Percentiles rank a stretch among this genome's conserved stretches.
Evolutionary conservation across 2,797 vertebrate species (phyloP).

Genomic region (Myripristis jacobus): DNA sequence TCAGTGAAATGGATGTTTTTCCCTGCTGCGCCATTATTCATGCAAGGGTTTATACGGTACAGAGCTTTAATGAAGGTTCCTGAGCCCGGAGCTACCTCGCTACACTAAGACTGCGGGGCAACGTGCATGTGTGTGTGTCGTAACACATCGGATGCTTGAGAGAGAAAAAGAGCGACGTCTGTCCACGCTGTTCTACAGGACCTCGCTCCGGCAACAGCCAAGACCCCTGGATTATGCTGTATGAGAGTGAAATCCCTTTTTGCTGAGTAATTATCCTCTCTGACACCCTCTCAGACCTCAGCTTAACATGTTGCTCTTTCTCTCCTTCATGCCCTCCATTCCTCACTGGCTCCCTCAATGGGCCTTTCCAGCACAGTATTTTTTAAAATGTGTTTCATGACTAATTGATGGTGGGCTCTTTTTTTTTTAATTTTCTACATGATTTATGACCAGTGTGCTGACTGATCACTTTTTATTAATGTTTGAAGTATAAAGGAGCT

Average conservation of each 20-base stretch:
- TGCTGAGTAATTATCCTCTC: slow-evolving; percentile 62
- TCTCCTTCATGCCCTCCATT: slow-evolving; percentile 13
- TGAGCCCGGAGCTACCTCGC: slow-evolving; percentile 17
- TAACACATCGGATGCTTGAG: not conserved
- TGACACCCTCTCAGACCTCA: slow-evolving; percentile 44
- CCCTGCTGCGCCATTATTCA: slow-evolving; percentile 27
- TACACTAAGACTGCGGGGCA: not conserved
- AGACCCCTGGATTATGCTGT: slow-evolving; percentile 39
- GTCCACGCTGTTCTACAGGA: slow-evolving; percentile 28
- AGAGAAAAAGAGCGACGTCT: slow-evolving; percentile 3
- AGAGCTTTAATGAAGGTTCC: slow-evolving; percentile 23
- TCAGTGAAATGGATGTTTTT: slow-evolving; percentile 17
- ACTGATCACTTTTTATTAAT: slow-evolving; percentile 23
- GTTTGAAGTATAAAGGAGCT: slow-evolving; percentile 3
- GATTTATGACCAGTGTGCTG: slow-evolving; percentile 31
- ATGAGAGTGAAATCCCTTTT: slow-evolving; percentile 45
- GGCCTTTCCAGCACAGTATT: slow-evolving; percentile 10
- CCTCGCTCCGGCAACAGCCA: slow-evolving; percentile 34
- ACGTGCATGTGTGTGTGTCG: slow-evolving; percentile 40
- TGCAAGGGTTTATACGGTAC: slow-evolving; percentile 24
- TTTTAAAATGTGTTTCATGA: slow-evolving; percentile 47
- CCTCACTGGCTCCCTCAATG: not conserved
- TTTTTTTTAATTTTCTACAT: slow-evolving; percentile 17
- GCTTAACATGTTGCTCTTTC: slow-evolving; percentile 55
- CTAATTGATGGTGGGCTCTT: slow-evolving; percentile 26